Evolutionary conservation across 1,140 invertebrate genomes (phyloP), one percentile per base, ranked within the genome.

Genomic region (Spodoptera frugiperda): DNA sequence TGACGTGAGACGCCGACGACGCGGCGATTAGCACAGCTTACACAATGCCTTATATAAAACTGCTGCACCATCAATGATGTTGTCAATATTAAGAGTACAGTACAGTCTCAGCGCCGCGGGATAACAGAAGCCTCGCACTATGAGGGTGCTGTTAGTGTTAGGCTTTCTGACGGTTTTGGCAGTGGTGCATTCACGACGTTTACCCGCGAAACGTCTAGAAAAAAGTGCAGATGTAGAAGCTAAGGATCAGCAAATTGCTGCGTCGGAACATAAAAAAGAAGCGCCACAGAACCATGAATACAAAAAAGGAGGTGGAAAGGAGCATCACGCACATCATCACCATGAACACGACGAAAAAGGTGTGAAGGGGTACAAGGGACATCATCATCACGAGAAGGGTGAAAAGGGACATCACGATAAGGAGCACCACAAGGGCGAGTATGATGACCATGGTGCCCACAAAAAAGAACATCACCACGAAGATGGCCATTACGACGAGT

Each of bases 381-480:
- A 96, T 73, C 96, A 97, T 82, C 96, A 97, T 80, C 95, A 95
- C 79, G 96, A 96, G 82, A 95, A 96, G 78, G 96, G 95, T 0
- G 95, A 96, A 59, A 96, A 97, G 80, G 97, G 96, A 0, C 96
- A 97, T 83, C 96, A 96, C 79, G 96, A 96, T 63, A 96, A 96
- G 87, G 96, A 96, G 81, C 94, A 95, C 70, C 95, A 97, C 75
- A 95, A 95, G 63, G 96, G 96, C 3, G 96, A 97, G 85, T 96
- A 97, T 84, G 95, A 95, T 53, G 96, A 97, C 67, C 95, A 97
- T 76, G 95, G 96, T 11, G 96, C 96, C 0, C 96, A 97, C 78
- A 96, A 97, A 80, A 96, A 97, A 78, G 95, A 96, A 48, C 96
- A 97, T 82, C 96, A 97, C 81, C 96, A 97, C 77, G 95, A 96